These are phyloP conservation scores for Myiotriccus ornatus DNA, from an alignment of 2,797 vertebrate species.

Conservation along the genomic window DNA sequence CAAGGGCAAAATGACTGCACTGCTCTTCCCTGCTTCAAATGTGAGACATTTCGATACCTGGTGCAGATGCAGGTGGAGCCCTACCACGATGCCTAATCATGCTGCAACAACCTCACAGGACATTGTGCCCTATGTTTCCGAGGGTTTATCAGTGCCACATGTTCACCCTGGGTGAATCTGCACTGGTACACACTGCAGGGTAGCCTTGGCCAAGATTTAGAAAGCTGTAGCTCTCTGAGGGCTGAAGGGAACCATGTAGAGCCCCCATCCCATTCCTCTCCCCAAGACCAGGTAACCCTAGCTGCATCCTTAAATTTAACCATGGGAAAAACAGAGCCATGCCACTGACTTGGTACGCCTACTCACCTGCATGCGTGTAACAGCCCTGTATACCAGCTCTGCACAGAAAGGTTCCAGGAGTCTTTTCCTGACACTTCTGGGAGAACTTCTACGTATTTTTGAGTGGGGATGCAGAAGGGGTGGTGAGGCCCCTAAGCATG, in stretches of 20 bases:
- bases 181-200: accelerated
- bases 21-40: neutral
- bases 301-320: neutral
- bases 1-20: neutral
- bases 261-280: neutral
- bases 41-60: neutral
- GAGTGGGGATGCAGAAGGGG: neutral
- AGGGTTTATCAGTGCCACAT: accelerated
- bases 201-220: neutral
- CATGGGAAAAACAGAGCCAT: accelerated
- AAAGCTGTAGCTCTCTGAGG: neutral
- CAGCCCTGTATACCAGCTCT: accelerated
- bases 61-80: neutral
- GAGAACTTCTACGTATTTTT: neutral
- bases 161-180: accelerated
- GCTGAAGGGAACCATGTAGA: neutral
- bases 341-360: neutral
- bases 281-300: neutral
- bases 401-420: neutral
- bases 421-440: neutral
- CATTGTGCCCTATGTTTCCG: accelerated
- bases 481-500: accelerated
- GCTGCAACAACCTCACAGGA: neutral
- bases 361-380: neutral
- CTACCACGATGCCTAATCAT: accelerated